Evolutionary conservation across 2,797 vertebrate genomes (phyloP).

Genomic region (Gymnoscopelus microlampas): DNA sequence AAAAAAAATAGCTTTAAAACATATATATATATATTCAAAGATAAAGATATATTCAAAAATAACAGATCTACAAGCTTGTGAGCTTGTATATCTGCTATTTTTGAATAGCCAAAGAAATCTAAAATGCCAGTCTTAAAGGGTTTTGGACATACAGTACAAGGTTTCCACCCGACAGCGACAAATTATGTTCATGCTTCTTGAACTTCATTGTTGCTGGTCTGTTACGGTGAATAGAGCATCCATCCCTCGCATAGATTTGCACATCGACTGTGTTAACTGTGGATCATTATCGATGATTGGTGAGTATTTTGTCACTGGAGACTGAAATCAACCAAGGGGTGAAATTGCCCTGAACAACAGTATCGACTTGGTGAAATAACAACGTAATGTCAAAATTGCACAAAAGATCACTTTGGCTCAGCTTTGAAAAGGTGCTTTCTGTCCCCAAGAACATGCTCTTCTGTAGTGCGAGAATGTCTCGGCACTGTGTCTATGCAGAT

Average conservation of each 20-base stretch:
- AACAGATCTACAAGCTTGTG: no score
- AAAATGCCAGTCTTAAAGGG: no score
- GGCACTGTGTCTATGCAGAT: slow-evolving; percentile 5
- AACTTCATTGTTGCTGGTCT: neutral
- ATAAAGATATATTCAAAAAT: no score
- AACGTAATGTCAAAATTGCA: neutral
- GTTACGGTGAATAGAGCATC: neutral
- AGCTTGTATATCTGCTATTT: no score
- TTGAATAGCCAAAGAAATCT: no score
- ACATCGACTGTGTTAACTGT: slow-evolving; percentile 16
- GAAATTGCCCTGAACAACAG: slow-evolving; percentile 25
- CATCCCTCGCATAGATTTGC: neutral
- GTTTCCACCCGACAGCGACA: no score
- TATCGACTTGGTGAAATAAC: slow-evolving; percentile 19
- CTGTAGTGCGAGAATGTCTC: neutral
- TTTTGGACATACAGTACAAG: no score
- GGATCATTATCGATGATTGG: slow-evolving; percentile 36
- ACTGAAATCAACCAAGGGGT: slow-evolving; percentile 40
- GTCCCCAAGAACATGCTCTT: neutral
- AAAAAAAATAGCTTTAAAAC: no score
- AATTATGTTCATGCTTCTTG: neutral
- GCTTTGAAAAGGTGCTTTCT: no score
- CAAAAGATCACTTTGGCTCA: neutral
- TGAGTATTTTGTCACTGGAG: slow-evolving; percentile 29
- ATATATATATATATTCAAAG: no score